Evolutionary conservation across 2,797 vertebrate genomes (phyloP), one percentile per base, ranked within the genome.

Genomic region (Hozukius guyotensis): DNA sequence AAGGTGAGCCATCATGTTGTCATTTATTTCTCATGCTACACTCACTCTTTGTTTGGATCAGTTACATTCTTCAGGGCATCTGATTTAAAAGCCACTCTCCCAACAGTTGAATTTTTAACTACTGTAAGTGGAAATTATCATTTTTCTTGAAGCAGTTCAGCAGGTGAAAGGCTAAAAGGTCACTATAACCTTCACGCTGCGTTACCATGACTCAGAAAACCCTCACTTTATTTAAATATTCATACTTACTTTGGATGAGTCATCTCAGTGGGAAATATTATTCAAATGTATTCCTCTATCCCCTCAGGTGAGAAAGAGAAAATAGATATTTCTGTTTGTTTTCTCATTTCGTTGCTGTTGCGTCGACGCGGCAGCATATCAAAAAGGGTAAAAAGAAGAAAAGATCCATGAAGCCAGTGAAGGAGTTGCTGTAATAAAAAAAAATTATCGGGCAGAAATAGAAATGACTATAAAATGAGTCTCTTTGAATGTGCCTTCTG

Each of bases 1-100:
- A 99, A 99, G 97, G 98, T 99, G 94, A 36, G 72, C 31, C 20
- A 12, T 62, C 53, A 22, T 31, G 13, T 31, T 20, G 4, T 57
- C 12, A 25, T 59, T 27, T 6, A 8, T 55, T 75, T 42, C 7
- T 68, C 27, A 52, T 60, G 14, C 10, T 27, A 18, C 31, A 59
- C 29, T 2, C 4, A n/a, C 32, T 32, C 3, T 49, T 25, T 46
- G 53, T 62, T 69, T 53, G 29, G 27, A 55, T 62, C 18, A 52
- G 6, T 46, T 57, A n/a, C 31, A 66, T 62, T 61, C 34, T 36
- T 24, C 38, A 36, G 52, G n/a, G 25, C 2, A 12, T 53, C 20
- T 24, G 27, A 77, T 74, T 63, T 53, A 49, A 62, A 16, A 24
- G 12, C 25, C 16, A 32, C 14, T 46, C 42, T 32, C 49, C 13